Evolutionary conservation across 2,797 vertebrate species (phyloP).

Genomic region (Esox lucius): DNA sequence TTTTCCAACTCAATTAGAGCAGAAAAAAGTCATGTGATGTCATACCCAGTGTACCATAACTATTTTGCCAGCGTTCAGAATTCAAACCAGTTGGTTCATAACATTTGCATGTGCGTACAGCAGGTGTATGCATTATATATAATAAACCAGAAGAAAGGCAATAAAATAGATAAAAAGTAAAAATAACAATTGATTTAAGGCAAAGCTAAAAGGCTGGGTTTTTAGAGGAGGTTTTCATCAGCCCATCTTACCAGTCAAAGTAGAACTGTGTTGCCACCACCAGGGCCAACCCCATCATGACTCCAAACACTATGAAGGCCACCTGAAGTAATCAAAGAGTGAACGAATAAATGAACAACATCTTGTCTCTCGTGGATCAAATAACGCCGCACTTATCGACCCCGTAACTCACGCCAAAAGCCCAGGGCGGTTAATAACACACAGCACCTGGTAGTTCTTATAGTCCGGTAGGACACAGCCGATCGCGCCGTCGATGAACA

Average conservation of each 20-base stretch:
- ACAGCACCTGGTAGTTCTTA: conserved; percentile 83
- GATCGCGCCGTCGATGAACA: conserved; percentile 67
- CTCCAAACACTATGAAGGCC: conserved; percentile 93
- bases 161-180: neutral
- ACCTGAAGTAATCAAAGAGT: conserved; percentile 47
- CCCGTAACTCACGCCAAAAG: neutral
- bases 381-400: neutral
- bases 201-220: neutral
- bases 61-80: too few species aligned
- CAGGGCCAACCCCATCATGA: conserved; percentile 89
- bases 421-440: neutral
- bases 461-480: conserved; percentile 83
- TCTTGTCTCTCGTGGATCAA: too few species aligned
- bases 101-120: too few species aligned
- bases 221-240: neutral
- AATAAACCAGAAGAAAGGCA: neutral
- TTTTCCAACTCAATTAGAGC: too few species aligned
- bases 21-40: too few species aligned
- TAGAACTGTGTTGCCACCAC: conserved; percentile 92
- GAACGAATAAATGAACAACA: neutral
- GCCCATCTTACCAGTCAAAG: conserved; percentile 69
- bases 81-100: too few species aligned
- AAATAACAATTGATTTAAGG: neutral
- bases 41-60: too few species aligned
- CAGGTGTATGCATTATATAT: too few species aligned